Evolutionary conservation across 2,888 invertebrate genomes (phyloP).

Genomic region (Drosophila heteroneura): DNA sequence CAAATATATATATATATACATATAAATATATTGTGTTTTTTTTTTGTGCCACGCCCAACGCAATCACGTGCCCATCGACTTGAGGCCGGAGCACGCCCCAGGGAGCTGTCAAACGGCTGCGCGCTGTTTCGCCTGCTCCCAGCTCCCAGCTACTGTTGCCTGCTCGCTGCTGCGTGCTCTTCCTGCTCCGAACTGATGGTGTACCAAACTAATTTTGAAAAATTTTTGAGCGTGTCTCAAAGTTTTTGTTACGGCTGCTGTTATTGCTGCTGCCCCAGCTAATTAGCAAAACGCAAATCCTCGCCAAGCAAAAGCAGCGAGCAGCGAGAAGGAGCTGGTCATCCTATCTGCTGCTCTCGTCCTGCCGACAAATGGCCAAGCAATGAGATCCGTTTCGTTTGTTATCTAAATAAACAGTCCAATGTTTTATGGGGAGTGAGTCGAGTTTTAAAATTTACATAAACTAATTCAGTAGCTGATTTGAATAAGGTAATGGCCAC

Average conservation of each 20-base stretch:
- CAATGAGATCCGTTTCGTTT: constrained; percentile 38
- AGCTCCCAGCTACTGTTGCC: neutral
- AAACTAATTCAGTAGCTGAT: constrained; percentile 81
- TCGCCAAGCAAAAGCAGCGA: constrained; percentile 18
- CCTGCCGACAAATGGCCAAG: constrained; percentile 20
- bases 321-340: constrained; percentile 20
- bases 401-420: constrained; percentile 69
- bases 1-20: neutral
- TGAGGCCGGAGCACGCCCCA: constrained; percentile 76
- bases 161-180: neutral
- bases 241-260: constrained; percentile 57
- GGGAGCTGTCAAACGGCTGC: constrained; percentile 76
- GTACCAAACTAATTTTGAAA: constrained; percentile 53
- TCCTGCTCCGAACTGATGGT: neutral
- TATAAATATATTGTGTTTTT: constrained; percentile 36
- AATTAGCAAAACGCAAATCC: constrained; percentile 70
- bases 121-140: constrained; percentile 26
- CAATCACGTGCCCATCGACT: constrained; percentile 79
- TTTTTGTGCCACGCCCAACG: constrained; percentile 57
- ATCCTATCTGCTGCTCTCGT: constrained; percentile 1
- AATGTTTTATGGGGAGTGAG: constrained; percentile 40
- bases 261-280: constrained; percentile 57
- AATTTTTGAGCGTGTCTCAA: constrained; percentile 35
- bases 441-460: constrained; percentile 71
- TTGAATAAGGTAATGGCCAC: constrained; percentile 77